phyloP scores from a whole-genome alignment of 2,888 invertebrate genomes.

The Chelonus formosanus region DNA sequence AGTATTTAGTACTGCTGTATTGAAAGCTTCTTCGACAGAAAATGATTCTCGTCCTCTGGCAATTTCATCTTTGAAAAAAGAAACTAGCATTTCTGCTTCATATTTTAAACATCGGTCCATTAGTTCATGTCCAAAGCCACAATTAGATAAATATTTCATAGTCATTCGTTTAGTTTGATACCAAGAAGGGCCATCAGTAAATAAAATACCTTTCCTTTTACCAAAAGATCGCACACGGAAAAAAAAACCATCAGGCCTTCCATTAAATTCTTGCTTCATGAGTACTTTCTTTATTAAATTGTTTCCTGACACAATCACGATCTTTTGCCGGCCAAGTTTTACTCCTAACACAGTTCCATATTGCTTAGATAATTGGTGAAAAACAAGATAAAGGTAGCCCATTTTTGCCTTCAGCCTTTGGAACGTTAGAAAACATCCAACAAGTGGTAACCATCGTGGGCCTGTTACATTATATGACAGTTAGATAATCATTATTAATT shows the following conservation, averaged over 20 bases:
- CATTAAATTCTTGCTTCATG: slow-evolving; percentile 73
- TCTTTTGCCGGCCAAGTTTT: slow-evolving; percentile 71
- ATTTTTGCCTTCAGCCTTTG: slow-evolving; percentile 58
- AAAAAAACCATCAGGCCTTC: slow-evolving; percentile 77
- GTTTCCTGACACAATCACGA: slow-evolving; percentile 72
- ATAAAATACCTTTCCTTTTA: slow-evolving; percentile 73
- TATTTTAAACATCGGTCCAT: slow-evolving; percentile 72
- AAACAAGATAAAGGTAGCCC: slow-evolving; percentile 71
- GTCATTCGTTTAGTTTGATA: slow-evolving; percentile 74
- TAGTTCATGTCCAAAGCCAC: slow-evolving; percentile 71
- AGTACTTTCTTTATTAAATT: slow-evolving; percentile 72
- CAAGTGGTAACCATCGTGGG: slow-evolving; percentile 68
- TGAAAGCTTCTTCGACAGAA: slow-evolving; percentile 68
- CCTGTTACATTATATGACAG: slow-evolving; percentile 58
- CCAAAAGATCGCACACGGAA: slow-evolving; percentile 74
- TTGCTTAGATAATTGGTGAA: slow-evolving; percentile 68
- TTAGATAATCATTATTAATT: slow-evolving; percentile 3
- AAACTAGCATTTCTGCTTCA: slow-evolving; percentile 69
- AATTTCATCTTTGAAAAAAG: slow-evolving; percentile 59
- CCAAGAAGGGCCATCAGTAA: slow-evolving; percentile 75
- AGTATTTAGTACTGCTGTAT: slow-evolving; percentile 73
- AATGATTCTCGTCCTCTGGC: slow-evolving; percentile 60
- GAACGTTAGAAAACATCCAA: slow-evolving; percentile 67
- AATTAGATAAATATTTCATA: slow-evolving; percentile 71
- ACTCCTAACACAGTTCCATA: slow-evolving; percentile 76